Percentiles rank a stretch among this genome's conserved stretches.
These are phyloP conservation scores for Andinoacara biseriatus DNA, from an alignment of 2,113 vertebrate genomes.

Conservation along the genomic window DNA sequence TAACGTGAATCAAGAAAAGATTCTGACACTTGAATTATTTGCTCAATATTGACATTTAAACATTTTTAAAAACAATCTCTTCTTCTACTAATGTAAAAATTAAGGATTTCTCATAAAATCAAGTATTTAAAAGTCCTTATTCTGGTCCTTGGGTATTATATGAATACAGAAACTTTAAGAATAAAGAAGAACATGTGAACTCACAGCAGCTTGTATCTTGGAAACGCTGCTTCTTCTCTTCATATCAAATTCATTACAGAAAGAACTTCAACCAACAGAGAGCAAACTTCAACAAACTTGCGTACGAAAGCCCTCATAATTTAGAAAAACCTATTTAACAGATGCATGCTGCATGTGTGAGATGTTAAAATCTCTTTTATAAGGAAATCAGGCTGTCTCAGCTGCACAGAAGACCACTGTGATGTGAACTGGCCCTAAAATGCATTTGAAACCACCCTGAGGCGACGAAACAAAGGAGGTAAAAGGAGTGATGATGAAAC, in stretches of 20 bases:
- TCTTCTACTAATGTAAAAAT: neutral
- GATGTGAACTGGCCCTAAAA: constrained; percentile 5
- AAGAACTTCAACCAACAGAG: neutral
- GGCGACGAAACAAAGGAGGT: constrained; percentile 35
- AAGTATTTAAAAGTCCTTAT: neutral
- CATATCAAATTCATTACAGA: neutral
- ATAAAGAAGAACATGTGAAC: neutral
- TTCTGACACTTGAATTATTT: too few relatives aligned
- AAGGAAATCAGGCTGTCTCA: neutral
- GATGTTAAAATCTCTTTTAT: neutral
- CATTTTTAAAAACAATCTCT: too few relatives aligned
- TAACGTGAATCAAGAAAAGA: neutral
- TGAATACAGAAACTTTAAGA: fast-evolving
- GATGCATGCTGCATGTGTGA: neutral
- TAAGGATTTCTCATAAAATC: neutral
- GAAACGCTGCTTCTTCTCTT: neutral
- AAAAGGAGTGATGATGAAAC: constrained; percentile 47
- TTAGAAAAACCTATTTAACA: neutral
- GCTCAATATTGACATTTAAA: too few relatives aligned
- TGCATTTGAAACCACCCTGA: neutral
- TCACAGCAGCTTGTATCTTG: neutral
- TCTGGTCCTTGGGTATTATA: neutral
- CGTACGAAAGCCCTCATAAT: neutral
- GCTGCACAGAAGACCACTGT: neutral
- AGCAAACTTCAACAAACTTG: neutral